phyloP scores from a whole-genome alignment of 2,113 vertebrate species.

The Synodontis membranacea region DNA sequence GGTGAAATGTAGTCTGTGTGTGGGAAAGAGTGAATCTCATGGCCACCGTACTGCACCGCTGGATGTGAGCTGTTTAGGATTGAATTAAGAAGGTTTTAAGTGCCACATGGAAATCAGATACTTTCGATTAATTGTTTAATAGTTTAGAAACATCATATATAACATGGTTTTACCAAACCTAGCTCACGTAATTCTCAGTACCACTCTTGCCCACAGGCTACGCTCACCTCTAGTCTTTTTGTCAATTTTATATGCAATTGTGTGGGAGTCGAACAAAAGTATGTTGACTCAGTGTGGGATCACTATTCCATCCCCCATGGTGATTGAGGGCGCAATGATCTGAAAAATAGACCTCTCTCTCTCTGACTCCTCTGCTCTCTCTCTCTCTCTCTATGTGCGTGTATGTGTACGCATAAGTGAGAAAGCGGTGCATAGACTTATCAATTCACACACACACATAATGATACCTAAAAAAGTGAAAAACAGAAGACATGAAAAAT shows the following conservation, averaged over 20 bases:
- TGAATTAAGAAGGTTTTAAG: neutral
- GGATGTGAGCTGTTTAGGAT: neutral
- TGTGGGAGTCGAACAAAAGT: constrained; percentile 42
- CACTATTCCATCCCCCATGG: constrained; percentile 42
- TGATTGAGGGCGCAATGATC: constrained; percentile 34
- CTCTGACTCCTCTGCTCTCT: constrained; percentile 8
- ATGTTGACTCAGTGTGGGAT: constrained; percentile 44
- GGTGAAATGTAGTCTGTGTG: neutral
- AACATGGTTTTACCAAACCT: constrained; percentile 14
- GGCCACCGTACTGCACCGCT: neutral
- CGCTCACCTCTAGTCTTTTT: constrained; percentile 39
- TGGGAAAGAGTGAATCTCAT: constrained; percentile 3
- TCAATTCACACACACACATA: neutral
- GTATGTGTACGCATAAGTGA: neutral
- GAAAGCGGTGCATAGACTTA: neutral
- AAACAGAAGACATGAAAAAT: neutral
- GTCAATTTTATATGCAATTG: constrained; percentile 45
- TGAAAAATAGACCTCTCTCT: constrained; percentile 31
- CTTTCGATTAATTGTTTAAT: neutral
- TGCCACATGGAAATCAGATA: neutral
- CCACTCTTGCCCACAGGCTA: constrained; percentile 35
- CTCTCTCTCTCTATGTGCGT: neutral
- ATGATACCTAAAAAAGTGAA: neutral
- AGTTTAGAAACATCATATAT: neutral
- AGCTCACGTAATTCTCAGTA: constrained; percentile 25